Evolutionary conservation across 2,888 invertebrate species (phyloP), one percentile per base, ranked within the genome.

Genomic region (Plebejus argus): DNA sequence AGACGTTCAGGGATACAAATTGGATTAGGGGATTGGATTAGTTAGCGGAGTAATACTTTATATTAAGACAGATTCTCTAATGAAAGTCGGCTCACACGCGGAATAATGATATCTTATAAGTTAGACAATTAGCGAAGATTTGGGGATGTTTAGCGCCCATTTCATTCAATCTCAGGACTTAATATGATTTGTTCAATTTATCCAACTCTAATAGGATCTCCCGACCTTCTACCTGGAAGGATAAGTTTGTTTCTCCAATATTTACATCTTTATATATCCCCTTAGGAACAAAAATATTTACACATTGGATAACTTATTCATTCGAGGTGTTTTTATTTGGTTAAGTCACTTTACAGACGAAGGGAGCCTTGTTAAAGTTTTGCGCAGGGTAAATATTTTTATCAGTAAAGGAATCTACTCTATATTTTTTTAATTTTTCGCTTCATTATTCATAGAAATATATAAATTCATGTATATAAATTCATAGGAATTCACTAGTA

Each of bases 1-100:
- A 89, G 87, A 88, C 85, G 86, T 88, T 88, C 87, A 85, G 80
- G 83, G 84, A 86, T 85, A 85, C 86, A 85, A 86, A 89, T 89
- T 85, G 87, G 88, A 89, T 88, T 89, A 88, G 79, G 72, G 78
- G 79, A 82, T 81, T 81, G 78, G 77, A 79, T 81, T 79, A 81
- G 81, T 81, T 84, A 85, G 83, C 83, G 83, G 76, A 84, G 83
- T 86, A 84, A 82, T 85, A 83, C 83, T 84, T 78, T 79, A 80
- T 80, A 84, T 83, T 80, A 77, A 80, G 79, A 85, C 86, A 87
- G 85, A 85, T 85, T 84, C 83, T 83, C 77, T 79, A 61, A 28
- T 49, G 23, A 72, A 79, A 78, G 76, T 77, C 70, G 76, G 33
- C 66, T 77, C 58, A 49, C 76, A 70, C 71, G 20, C 70, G 77